Conservation (phyloP, 2,797 vertebrate species). For the Menidia menidia region DNA sequence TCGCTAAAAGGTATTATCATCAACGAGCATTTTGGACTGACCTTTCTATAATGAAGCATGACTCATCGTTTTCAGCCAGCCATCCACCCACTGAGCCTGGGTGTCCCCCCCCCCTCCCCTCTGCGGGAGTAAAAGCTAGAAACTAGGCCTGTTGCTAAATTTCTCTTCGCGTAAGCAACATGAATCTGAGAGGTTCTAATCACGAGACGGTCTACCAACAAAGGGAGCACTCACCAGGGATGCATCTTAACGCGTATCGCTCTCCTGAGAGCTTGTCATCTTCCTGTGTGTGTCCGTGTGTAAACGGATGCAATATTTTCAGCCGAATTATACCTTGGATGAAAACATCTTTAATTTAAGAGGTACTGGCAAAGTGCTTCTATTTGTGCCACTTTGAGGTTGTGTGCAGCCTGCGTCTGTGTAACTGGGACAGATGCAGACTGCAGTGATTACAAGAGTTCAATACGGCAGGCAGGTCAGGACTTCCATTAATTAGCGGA, state of each 20-base stretch:
- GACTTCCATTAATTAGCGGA: constrained; percentile 1
- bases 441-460: constrained; percentile 5
- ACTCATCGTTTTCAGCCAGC: constrained; percentile 53
- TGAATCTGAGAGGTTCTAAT: constrained; percentile 35
- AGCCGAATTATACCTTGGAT: constrained; percentile 27
- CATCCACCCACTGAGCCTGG: constrained; percentile 13
- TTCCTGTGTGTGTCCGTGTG: not conserved
- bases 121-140: constrained; percentile 41
- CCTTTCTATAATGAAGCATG: constrained; percentile 39
- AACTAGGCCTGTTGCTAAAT: constrained; percentile 38
- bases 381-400: constrained; percentile 62
- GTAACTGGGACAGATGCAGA: constrained; percentile 11
- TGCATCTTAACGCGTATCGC: constrained; percentile 40
- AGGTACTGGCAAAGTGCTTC: constrained; percentile 46
- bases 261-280: constrained; percentile 34
- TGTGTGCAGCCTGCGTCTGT: constrained; percentile 13
- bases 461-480: constrained; percentile 7
- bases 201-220: constrained; percentile 24
- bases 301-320: constrained; percentile 36
- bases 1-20: constrained; percentile 13
- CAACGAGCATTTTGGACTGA: constrained; percentile 7
- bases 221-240: constrained; percentile 37
- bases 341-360: constrained; percentile 68
- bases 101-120: constrained; percentile 29
- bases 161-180: constrained; percentile 45